phyloP scores from a whole-genome alignment of 2,113 vertebrate genomes.

The Romanogobio albipinnatus region DNA sequence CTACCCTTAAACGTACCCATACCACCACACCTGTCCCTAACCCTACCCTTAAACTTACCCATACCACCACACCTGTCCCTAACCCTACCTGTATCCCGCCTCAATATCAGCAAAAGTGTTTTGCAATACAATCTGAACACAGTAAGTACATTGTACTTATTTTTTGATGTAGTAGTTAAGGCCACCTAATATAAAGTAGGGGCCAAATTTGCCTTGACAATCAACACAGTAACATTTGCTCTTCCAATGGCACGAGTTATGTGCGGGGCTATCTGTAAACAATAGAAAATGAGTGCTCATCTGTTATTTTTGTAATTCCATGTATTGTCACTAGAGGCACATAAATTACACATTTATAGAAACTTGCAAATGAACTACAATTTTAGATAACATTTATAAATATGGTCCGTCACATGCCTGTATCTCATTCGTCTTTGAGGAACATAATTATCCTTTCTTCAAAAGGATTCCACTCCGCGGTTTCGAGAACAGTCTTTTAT shows the following conservation, averaged over 20 bases:
- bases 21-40: no score
- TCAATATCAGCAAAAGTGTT: no score
- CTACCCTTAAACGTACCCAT: no score
- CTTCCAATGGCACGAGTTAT: background rate
- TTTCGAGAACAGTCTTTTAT: background rate
- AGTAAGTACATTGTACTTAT: no score
- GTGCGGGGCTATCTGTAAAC: background rate
- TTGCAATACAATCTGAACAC: no score
- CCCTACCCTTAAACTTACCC: no score
- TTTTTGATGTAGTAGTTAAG: no score
- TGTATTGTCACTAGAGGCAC: background rate
- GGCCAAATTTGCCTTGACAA: no score
- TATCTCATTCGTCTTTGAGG: background rate
- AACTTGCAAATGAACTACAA: conserved; percentile 4
- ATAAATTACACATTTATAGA: background rate
- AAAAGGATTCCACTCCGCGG: background rate
- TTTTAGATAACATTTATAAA: conserved; percentile 4
- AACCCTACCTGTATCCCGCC: no score
- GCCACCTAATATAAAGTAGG: no score
- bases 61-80: no score
- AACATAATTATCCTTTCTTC: background rate
- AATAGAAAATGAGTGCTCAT: background rate
- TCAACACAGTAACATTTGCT: background rate
- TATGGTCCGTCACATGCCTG: background rate
- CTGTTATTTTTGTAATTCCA: background rate